phyloP scores from a whole-genome alignment of 2,113 vertebrate genomes.

The Xiphias gladius region DNA sequence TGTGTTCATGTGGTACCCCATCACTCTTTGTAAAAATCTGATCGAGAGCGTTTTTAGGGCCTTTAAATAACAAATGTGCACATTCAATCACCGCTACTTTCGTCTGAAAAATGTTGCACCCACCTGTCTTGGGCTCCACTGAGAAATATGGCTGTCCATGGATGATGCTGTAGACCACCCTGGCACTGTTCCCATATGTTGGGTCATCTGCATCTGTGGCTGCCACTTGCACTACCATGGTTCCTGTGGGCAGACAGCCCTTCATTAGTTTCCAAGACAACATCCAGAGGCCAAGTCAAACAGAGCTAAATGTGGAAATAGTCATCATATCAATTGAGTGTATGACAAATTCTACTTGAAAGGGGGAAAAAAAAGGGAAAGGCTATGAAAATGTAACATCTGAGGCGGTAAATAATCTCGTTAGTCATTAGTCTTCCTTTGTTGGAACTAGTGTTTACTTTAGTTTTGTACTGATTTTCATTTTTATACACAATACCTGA shows the following conservation, averaged over 20 bases:
- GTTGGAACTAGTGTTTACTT: slow-evolving; percentile 26
- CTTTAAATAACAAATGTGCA: not conserved
- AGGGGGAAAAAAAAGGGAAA: not conserved
- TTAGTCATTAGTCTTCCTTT: slow-evolving; percentile 46
- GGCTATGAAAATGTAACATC: slow-evolving; percentile 45
- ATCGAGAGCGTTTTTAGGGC: not conserved
- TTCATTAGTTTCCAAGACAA: slow-evolving; percentile 77
- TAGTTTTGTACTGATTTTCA: slow-evolving; percentile 7
- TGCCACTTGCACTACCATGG: slow-evolving; percentile 95
- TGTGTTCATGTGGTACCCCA: too few species aligned
- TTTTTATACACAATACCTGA: slow-evolving; percentile 16
- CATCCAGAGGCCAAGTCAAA: slow-evolving; percentile 56
- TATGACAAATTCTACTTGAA: slow-evolving; percentile 67
- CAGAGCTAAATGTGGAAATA: slow-evolving; percentile 70
- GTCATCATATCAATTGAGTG: slow-evolving; percentile 43
- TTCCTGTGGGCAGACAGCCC: slow-evolving; percentile 86
- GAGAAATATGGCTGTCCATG: slow-evolving; percentile 98
- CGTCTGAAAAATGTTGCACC: not conserved
- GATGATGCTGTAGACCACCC: slow-evolving; percentile 96
- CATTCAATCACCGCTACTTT: not conserved
- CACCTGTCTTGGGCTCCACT: slow-evolving; percentile 98
- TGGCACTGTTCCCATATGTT: slow-evolving; percentile 96
- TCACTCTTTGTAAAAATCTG: not conserved
- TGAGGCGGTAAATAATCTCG: slow-evolving; percentile 55
- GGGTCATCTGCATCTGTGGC: slow-evolving; percentile 97